Percentiles rank a stretch among this genome's conserved stretches.
These are phyloP conservation scores for Heterocephalus glaber DNA, from an alignment of 2,113 vertebrate genomes.

Conservation along the genomic window DNA sequence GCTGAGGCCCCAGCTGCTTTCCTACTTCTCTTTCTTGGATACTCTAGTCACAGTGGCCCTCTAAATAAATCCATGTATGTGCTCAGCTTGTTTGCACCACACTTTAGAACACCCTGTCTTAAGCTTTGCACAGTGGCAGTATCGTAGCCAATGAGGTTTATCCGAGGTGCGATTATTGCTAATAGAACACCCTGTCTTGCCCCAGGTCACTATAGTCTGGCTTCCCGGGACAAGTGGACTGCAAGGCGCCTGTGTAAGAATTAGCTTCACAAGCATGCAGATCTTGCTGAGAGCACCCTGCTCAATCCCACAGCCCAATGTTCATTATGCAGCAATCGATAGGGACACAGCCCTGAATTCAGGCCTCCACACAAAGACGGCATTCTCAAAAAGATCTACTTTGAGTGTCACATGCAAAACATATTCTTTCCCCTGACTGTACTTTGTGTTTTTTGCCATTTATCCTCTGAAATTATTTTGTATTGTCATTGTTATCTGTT, in stretches of 20 bases:
- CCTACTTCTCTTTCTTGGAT: not conserved
- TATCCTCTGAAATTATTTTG: not conserved
- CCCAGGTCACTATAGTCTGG: not conserved
- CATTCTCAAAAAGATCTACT: not conserved
- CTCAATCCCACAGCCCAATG: not conserved
- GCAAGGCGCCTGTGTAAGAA: not conserved
- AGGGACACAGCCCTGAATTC: not conserved
- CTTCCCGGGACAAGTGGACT: not conserved
- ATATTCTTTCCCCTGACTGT: not conserved
- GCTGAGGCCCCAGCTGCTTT: not conserved
- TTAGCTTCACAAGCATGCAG: no score
- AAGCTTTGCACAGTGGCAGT: no score
- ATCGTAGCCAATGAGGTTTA: no score
- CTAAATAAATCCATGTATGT: not conserved
- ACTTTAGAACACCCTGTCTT: not conserved
- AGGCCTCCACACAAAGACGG: not conserved
- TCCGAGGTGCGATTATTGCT: no score
- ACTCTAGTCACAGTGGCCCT: not conserved
- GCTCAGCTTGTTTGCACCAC: not conserved
- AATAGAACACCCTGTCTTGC: fast-evolving
- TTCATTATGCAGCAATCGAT: not conserved
- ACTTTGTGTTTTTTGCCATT: not conserved
- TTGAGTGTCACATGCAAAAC: not conserved
- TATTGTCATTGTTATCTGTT: not conserved
- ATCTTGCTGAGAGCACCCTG: not conserved